Conservation (phyloP, 1,140 invertebrate genomes). For the Procambarus virginalis region DNA sequence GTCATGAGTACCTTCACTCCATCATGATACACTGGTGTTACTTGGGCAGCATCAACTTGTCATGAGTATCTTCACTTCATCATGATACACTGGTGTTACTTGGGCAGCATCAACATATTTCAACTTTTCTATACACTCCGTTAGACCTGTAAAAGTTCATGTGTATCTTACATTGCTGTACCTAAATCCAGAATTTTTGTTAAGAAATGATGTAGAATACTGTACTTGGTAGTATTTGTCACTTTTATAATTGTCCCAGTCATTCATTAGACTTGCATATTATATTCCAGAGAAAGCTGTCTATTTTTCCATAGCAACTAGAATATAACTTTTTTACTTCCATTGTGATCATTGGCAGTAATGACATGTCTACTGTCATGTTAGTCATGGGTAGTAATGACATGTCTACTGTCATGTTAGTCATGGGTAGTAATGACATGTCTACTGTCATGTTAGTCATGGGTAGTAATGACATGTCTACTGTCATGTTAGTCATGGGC, state of each 20-base stretch:
- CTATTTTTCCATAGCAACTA: constrained; percentile 8
- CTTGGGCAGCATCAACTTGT: neutral
- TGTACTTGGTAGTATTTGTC: neutral
- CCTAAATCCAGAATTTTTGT: neutral
- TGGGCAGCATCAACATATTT: neutral
- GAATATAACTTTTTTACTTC: neutral
- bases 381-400: too few relatives aligned
- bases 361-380: neutral
- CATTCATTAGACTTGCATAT: neutral
- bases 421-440: too few relatives aligned
- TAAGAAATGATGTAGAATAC: neutral
- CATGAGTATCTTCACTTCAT: neutral
- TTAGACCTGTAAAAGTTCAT: neutral
- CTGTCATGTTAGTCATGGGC: too few relatives aligned
- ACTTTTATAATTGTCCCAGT: neutral
- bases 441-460: too few relatives aligned
- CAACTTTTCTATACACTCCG: neutral
- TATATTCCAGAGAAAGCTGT: neutral
- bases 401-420: too few relatives aligned
- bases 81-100: neutral
- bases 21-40: neutral
- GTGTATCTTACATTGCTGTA: neutral
- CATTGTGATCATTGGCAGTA: neutral
- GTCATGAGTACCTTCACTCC: neutral
- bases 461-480: too few relatives aligned